These are phyloP conservation scores for Silurus lanzhouensis DNA, from an alignment of 2,797 vertebrate species.

Conservation along the genomic window DNA sequence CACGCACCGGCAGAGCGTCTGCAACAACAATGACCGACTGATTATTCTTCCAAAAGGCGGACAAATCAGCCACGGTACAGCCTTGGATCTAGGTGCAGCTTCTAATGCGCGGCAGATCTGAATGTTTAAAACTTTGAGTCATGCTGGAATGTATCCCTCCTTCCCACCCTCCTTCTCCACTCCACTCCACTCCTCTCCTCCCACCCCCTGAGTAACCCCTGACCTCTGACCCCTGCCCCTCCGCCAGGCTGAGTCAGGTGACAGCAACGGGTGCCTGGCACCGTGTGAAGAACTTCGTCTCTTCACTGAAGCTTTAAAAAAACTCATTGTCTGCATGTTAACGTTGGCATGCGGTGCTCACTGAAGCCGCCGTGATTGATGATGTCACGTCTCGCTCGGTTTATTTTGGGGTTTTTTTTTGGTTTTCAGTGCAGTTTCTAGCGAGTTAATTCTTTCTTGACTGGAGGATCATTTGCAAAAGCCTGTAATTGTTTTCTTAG, in stretches of 20 bases:
- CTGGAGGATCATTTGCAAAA: neutral
- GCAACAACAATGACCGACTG: slow-evolving; percentile 14
- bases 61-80: slow-evolving; percentile 2
- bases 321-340: slow-evolving; percentile 1
- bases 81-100: neutral
- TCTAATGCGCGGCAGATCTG: neutral
- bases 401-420: neutral
- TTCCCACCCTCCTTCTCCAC: neutral
- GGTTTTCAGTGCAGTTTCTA: neutral
- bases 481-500: slow-evolving; percentile 9
- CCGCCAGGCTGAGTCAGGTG: slow-evolving; percentile 42
- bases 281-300: slow-evolving; percentile 3
- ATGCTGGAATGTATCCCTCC: slow-evolving; percentile 42
- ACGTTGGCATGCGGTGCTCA: neutral
- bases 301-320: slow-evolving; percentile 6
- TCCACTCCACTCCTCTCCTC: neutral
- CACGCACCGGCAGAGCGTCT: slow-evolving; percentile 21
- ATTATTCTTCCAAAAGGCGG: slow-evolving; percentile 17
- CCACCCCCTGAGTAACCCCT: slow-evolving; percentile 41
- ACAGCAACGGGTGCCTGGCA: slow-evolving; percentile 38
- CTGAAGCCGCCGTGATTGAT: slow-evolving; percentile 23
- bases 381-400: neutral
- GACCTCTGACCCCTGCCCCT: slow-evolving; percentile 40
- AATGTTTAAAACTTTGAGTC: slow-evolving; percentile 28
- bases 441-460: neutral